A percentile compares a stretch with the other conserved stretches of the same genome.
Conservation (phyloP, 2,888 invertebrate species). For the Cordilura impudica region DNA sequence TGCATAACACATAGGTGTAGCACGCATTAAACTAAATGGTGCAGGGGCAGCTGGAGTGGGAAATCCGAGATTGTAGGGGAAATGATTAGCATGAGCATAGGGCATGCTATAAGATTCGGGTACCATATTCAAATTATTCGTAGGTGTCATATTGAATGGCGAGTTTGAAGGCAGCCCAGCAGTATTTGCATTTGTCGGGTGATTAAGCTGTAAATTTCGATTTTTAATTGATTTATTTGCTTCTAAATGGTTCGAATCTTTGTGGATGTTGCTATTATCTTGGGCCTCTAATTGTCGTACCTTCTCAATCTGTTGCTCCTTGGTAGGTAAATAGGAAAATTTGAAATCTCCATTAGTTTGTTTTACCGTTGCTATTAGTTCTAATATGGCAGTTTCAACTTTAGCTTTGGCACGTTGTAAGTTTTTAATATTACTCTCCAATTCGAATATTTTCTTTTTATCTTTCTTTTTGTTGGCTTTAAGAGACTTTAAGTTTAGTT, state of each 20-base stretch:
- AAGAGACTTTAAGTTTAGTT: constrained; percentile 72
- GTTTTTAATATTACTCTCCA: constrained; percentile 76
- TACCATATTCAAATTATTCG: constrained; percentile 57
- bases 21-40: constrained; percentile 67
- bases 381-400: constrained; percentile 75
- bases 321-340: constrained; percentile 77
- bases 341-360: constrained; percentile 75
- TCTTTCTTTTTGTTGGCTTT: constrained; percentile 75
- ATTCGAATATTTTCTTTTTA: constrained; percentile 75
- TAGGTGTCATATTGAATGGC: constrained; percentile 32
- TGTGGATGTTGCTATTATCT: background rate
- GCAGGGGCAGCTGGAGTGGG: constrained; percentile 47
- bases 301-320: constrained; percentile 75
- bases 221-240: constrained; percentile 46
- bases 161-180: constrained; percentile 6
- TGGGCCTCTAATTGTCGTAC: constrained; percentile 67
- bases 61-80: constrained; percentile 65
- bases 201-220: constrained; percentile 51
- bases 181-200: constrained; percentile 41
- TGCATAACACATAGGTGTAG: constrained; percentile 74
- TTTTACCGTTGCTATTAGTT: constrained; percentile 76
- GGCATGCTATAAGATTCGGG: constrained; percentile 66
- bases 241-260: constrained; percentile 23
- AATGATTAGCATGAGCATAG: constrained; percentile 67
- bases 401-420: constrained; percentile 75